phyloP scores from a whole-genome alignment of 2,888 invertebrate genomes.

The Icerya purchasi region DNA sequence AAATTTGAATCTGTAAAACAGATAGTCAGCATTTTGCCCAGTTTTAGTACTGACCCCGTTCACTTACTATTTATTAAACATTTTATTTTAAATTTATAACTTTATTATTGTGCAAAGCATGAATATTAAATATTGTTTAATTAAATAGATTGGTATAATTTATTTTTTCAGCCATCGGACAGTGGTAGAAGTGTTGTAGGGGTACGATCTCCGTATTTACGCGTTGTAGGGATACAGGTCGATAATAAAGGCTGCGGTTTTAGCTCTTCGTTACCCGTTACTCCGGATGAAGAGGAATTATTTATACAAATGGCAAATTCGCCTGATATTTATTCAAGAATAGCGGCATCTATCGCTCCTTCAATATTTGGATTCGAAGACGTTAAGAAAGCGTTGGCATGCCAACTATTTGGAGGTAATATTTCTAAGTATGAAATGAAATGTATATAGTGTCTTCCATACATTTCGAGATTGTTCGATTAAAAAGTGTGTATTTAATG shows the following conservation, averaged over 20 bases:
- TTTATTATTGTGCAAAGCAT: neutral
- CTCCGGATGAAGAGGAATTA: conserved; percentile 54
- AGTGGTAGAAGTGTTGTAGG: conserved; percentile 66
- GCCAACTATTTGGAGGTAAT: conserved; percentile 78
- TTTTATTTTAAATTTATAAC: neutral
- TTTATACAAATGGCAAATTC: conserved; percentile 65
- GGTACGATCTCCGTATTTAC: conserved; percentile 79
- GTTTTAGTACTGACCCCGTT: no score
- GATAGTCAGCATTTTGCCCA: no score
- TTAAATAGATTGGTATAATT: neutral
- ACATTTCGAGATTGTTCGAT: no score
- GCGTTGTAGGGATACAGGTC: conserved; percentile 77
- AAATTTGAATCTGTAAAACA: no score
- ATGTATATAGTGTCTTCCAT: no score
- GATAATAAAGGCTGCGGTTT: conserved; percentile 53
- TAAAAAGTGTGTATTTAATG: no score
- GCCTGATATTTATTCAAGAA: conserved; percentile 67
- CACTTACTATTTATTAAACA: no score
- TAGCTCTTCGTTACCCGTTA: conserved; percentile 26
- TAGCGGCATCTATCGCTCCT: conserved; percentile 81
- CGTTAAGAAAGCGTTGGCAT: conserved; percentile 91
- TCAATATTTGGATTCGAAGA: conserved; percentile 86
- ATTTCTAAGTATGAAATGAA: no score
- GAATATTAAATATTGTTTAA: neutral
- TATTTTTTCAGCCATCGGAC: conserved; percentile 25